Evolutionary conservation across 92 coral and sea anemone genomes (phyloP).

Genomic region (Epizoanthus stellaris): DNA sequence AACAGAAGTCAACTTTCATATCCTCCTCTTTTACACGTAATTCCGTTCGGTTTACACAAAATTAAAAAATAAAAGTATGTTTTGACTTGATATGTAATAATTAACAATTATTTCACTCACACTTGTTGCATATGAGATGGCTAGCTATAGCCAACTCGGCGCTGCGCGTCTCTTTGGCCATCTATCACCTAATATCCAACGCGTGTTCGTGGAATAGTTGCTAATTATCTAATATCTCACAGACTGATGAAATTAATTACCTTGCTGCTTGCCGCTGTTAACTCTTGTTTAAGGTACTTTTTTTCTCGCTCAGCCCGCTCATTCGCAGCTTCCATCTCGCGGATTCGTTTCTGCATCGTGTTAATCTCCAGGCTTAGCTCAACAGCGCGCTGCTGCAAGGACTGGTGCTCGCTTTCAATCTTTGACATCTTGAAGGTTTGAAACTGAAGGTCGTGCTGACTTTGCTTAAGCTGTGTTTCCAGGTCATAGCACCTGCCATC

Average conservation of each 20-base stretch:
- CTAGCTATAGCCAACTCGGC: no score
- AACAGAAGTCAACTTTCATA: no score
- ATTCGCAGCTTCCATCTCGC: conserved; percentile 73
- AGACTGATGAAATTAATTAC: conserved; percentile 2
- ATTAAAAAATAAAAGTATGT: no score
- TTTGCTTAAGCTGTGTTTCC: conserved; percentile 56
- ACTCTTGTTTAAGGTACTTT: conserved; percentile 77
- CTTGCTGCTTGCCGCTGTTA: conserved; percentile 74
- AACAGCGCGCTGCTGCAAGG: conserved; percentile 85
- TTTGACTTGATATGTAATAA: no score
- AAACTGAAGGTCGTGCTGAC: conserved; percentile 76
- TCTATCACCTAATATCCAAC: no score
- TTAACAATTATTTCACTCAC: no score
- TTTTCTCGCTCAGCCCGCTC: conserved; percentile 84
- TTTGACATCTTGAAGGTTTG: conserved; percentile 68
- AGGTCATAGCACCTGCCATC: conserved; percentile 53
- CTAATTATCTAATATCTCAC: no score
- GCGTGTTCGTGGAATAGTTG: no score
- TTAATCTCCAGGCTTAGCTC: conserved; percentile 89
- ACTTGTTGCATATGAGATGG: no score
- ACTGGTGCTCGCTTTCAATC: conserved; percentile 80
- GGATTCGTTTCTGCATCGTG: conserved; percentile 80
- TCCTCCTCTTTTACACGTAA: no score
- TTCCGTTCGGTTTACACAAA: no score
- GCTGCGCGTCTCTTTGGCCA: no score